phyloP scores from a whole-genome alignment of 2,113 vertebrate species.

The Syngnathus scovelli region DNA sequence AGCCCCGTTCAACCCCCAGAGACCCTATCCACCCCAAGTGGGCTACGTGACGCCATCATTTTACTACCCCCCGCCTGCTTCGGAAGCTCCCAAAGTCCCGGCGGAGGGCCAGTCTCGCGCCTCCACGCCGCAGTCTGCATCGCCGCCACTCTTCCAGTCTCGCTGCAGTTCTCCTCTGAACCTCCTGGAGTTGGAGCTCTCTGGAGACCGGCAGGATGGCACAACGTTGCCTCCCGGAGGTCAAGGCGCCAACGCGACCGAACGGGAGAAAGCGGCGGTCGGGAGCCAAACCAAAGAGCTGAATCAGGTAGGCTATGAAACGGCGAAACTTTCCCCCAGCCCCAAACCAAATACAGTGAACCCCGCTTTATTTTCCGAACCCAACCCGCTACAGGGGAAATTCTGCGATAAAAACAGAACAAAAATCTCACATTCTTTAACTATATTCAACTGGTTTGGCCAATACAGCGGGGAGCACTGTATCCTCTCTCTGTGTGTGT shows the following conservation, averaged over 20 bases:
- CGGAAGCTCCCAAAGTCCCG: slow-evolving; percentile 58
- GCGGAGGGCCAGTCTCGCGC: slow-evolving; percentile 65
- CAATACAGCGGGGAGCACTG: not conserved
- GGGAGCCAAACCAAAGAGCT: slow-evolving; percentile 50
- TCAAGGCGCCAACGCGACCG: slow-evolving; percentile 31
- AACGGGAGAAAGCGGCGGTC: slow-evolving; percentile 57
- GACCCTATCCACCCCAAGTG: slow-evolving; percentile 28
- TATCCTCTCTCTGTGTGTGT: not conserved
- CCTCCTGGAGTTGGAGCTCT: slow-evolving; percentile 85
- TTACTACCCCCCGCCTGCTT: slow-evolving; percentile 47
- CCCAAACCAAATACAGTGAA: not conserved
- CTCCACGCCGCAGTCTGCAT: slow-evolving; percentile 74
- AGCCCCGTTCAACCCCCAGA: slow-evolving; percentile 44
- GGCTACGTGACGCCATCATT: slow-evolving; percentile 58
- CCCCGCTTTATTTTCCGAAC: not conserved
- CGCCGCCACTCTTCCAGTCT: slow-evolving; percentile 84
- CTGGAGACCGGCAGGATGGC: slow-evolving; percentile 61
- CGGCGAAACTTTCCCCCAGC: not conserved
- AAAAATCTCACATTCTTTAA: not conserved
- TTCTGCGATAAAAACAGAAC: not conserved
- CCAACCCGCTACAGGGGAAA: not conserved
- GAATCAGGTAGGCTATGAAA: slow-evolving; percentile 58
- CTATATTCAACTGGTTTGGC: not conserved
- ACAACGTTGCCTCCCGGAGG: slow-evolving; percentile 32
- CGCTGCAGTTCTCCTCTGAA: slow-evolving; percentile 91